Evolutionary conservation across 2,797 vertebrate genomes (phyloP).

Genomic region (Hippoglossus hippoglossus): DNA sequence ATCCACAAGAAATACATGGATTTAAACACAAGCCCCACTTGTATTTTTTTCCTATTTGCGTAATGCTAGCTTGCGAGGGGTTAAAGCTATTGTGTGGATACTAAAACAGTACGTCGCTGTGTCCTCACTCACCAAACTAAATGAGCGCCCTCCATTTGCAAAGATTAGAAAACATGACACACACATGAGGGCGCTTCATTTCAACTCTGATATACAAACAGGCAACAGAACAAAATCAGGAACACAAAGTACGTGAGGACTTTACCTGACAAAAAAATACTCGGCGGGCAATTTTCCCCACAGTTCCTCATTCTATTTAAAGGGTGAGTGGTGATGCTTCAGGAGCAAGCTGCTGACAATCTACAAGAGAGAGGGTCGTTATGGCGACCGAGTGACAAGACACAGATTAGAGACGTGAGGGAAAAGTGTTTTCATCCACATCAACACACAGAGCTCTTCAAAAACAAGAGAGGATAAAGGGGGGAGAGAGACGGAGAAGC

Average conservation of each 20-base stretch:
- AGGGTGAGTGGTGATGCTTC: conserved; percentile 74
- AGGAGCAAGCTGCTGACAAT: conserved; percentile 82
- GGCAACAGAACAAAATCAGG: conserved; percentile 19
- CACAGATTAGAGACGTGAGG: conserved; percentile 67
- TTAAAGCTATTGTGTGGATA: conserved; percentile 82
- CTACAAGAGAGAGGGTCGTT: conserved; percentile 66
- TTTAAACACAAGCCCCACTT: conserved; percentile 80
- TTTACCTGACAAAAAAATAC: conserved; percentile 76
- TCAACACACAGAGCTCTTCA: conserved; percentile 45
- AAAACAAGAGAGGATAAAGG: conserved; percentile 19
- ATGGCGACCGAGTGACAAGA: conserved; percentile 65
- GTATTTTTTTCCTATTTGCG: conserved; percentile 66
- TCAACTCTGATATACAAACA: conserved; percentile 57
- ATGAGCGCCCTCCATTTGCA: conserved; percentile 63
- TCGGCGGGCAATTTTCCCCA: conserved; percentile 59
- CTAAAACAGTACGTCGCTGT: conserved; percentile 69
- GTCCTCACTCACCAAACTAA: conserved; percentile 63
- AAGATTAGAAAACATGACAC: conserved; percentile 54
- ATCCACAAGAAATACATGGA: conserved; percentile 76
- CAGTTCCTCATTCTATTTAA: conserved; percentile 74
- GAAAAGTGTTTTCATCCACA: conserved; percentile 33
- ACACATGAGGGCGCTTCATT: conserved; percentile 55
- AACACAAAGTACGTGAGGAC: conserved; percentile 55
- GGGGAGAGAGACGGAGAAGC: conserved; percentile 11
- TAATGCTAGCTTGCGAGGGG: conserved; percentile 74